Base-by-base conservation (phyloP, 2,888 invertebrate species). In the Tenthredo distinguenda region DNA sequence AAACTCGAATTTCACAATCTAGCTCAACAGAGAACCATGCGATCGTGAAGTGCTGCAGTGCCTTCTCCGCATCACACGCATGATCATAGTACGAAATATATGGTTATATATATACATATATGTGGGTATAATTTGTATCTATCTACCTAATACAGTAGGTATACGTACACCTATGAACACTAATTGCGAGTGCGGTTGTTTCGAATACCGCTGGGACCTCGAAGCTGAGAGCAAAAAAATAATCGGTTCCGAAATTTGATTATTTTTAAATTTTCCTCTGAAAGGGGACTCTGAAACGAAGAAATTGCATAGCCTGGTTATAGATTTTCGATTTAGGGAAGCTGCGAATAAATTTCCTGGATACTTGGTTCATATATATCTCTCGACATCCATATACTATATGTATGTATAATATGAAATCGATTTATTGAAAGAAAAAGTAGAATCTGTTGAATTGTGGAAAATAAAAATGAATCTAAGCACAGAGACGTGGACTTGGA, bases 1-100 rank as follows among this genome's bases (percentile, higher is more conserved):
- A 58, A 72, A 84, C 84, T 74, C 21, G 34, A 74, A 84, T 84
- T 84, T 72, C 84, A 84, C 84, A 83, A 83, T 82, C 65, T 68
- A 65, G 65, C 65, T 82, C 82, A 43, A 62, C 62, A 9, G 12
- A 21, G 7, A 50, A 12, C 7, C 77, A 77, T 77, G 26, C 55
- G 77, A 50, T 43, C 40, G 72, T 68, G 18, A 34, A 34, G 12
- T 68, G 26, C 34, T 34, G 68, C 68, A 31, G 68, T 62, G 62
- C 62, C 62, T 26, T 62, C 62, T 21, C 62, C 68, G 34, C 68
- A 68, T 68, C 68, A 68, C 68, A 34, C 68, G 68, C 68, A 34
- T 68, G 26, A 34, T 62, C 62, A 26, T 62, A 62, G 62, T 62
- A 21, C 62, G 10, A 21, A 26, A 62, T 62, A 21, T 62, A 26